Conservation (phyloP, 1,140 invertebrate species). For the Hesperophylax magnus region DNA sequence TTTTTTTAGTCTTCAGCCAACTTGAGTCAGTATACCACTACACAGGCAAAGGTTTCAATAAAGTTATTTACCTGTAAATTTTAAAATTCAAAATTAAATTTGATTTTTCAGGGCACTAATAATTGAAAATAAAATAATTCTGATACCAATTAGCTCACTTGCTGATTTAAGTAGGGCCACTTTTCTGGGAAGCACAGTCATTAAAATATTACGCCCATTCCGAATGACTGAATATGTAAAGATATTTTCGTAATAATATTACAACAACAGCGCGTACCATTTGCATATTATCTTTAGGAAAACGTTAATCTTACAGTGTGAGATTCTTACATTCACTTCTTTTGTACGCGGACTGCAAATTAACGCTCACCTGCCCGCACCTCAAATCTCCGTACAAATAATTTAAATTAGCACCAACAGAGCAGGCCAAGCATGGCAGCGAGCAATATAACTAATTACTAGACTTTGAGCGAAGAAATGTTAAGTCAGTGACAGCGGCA, state of each 20-base stretch:
- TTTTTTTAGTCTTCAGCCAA: too few relatives aligned
- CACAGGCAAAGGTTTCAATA: too few relatives aligned
- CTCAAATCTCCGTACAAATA: conserved; percentile 37
- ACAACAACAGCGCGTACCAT: conserved; percentile 16
- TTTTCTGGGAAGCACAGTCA: too few relatives aligned
- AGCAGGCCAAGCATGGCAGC: conserved; percentile 33
- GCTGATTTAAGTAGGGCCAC: too few relatives aligned
- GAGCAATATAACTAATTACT: conserved; percentile 33
- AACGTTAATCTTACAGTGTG: conserved; percentile 49
- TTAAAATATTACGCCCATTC: neutral
- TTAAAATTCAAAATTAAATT: too few relatives aligned
- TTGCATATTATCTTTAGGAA: conserved; percentile 49
- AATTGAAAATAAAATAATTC: too few relatives aligned
- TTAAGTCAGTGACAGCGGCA: conserved; percentile 7
- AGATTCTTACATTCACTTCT: conserved; percentile 44
- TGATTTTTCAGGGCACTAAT: too few relatives aligned
- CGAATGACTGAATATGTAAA: conserved; percentile 16
- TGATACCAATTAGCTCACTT: too few relatives aligned
- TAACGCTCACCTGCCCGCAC: conserved; percentile 38
- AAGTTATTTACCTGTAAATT: too few relatives aligned
- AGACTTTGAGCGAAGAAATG: conserved; percentile 22
- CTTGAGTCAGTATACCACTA: too few relatives aligned
- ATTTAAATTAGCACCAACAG: conserved; percentile 44
- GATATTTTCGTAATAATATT: conserved; percentile 49
- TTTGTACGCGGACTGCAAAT: conserved; percentile 34